phyloP scores from a whole-genome alignment of 1,140 invertebrate genomes.

The Helicoverpa armigera region DNA sequence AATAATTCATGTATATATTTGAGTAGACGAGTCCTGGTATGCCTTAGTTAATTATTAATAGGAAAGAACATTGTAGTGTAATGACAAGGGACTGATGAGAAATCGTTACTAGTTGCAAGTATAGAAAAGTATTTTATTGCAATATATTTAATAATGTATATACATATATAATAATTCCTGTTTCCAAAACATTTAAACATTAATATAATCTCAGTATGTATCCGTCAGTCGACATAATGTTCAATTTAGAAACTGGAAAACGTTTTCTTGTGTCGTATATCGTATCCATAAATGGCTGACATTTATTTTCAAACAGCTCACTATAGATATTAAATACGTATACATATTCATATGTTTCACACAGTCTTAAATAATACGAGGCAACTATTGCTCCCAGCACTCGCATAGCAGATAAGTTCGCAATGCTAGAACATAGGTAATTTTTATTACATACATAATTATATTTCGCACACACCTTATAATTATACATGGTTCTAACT shows the following conservation, averaged over 20 bases:
- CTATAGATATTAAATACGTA: slow-evolving; percentile 32
- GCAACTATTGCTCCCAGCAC: slow-evolving; percentile 18
- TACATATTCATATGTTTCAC: slow-evolving; percentile 33
- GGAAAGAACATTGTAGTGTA: too few relatives aligned
- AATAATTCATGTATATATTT: too few relatives aligned
- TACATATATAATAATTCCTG: not conserved
- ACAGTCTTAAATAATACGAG: slow-evolving; percentile 22
- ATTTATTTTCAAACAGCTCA: slow-evolving; percentile 5
- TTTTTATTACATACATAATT: slow-evolving; percentile 3
- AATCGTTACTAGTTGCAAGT: too few relatives aligned
- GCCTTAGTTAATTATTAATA: too few relatives aligned
- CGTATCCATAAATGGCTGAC: slow-evolving; percentile 9
- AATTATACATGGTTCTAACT: slow-evolving; percentile 47
- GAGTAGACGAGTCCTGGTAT: too few relatives aligned
- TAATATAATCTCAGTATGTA: not conserved
- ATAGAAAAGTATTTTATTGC: too few relatives aligned
- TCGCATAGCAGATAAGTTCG: slow-evolving; percentile 51
- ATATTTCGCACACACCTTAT: slow-evolving; percentile 46
- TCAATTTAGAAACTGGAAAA: not conserved
- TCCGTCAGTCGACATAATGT: not conserved
- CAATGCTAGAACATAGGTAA: slow-evolving; percentile 33
- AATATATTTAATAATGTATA: too few relatives aligned
- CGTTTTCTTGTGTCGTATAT: slow-evolving; percentile 39
- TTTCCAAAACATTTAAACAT: slow-evolving; percentile 4
- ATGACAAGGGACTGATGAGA: too few relatives aligned